Evolutionary conservation across 2,113 vertebrate species (phyloP).

Genomic region (Xiphorhynchus elegans): DNA sequence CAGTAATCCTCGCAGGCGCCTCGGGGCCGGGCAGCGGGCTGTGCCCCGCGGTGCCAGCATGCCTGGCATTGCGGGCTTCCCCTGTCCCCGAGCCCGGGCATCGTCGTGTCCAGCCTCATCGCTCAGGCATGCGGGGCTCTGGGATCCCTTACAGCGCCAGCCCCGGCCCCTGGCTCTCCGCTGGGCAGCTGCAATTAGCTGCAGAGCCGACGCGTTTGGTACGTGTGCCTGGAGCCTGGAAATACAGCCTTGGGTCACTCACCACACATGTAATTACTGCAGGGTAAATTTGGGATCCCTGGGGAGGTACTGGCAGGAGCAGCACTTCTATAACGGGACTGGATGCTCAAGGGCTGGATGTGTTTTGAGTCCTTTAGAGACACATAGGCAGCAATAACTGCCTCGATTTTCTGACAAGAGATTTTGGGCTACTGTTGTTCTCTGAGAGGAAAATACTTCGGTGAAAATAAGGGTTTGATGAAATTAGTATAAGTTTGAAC

Average conservation of each 20-base stretch:
- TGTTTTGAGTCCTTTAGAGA: not conserved
- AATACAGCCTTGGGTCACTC: not conserved
- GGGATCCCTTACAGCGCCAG: not conserved
- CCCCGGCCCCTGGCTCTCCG: not conserved
- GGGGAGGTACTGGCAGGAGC: not conserved
- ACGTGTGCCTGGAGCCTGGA: not conserved
- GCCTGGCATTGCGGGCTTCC: not conserved
- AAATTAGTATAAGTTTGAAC: not conserved
- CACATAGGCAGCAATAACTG: not conserved
- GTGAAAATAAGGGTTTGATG: not conserved
- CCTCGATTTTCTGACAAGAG: not conserved
- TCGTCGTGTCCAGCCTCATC: not conserved
- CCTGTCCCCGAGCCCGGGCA: accelerated
- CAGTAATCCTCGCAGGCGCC: not conserved
- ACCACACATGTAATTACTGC: not conserved
- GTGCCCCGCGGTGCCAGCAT: accelerated
- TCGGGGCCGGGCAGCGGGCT: not conserved
- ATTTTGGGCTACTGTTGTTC: not conserved
- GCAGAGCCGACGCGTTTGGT: not conserved
- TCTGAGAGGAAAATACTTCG: not conserved
- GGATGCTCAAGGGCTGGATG: not conserved
- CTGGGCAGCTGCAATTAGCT: not conserved
- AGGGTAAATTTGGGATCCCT: not conserved
- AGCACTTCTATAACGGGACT: not conserved
- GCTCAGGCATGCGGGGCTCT: not conserved